phyloP scores from a whole-genome alignment of 2,888 invertebrate species.

The Drosophila birchii region DNA sequence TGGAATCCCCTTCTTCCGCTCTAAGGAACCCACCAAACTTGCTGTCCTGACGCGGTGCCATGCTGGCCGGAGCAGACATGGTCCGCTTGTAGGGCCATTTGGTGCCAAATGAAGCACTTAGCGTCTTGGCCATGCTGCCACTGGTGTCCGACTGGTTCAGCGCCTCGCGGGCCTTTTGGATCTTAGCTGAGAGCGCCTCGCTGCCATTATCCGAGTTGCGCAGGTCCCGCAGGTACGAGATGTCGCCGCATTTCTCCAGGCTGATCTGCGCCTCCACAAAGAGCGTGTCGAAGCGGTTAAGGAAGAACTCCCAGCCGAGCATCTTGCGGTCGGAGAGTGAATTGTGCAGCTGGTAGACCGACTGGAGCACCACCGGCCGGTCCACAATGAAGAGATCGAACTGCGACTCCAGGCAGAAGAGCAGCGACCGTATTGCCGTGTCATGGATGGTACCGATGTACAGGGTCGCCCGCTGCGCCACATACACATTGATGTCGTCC shows the following conservation, averaged over 20 bases:
- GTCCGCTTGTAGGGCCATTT: conserved; percentile 98
- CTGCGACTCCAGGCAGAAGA: conserved; percentile 98
- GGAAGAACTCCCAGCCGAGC: conserved; percentile 98
- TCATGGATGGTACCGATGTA: conserved; percentile 97
- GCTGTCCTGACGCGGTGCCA: conserved; percentile 90
- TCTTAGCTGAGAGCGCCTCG: conserved; percentile 93
- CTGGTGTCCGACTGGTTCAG: conserved; percentile 90
- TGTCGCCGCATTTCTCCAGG: conserved; percentile 93
- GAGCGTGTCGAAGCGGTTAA: conserved; percentile 97
- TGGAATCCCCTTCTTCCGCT: background rate
- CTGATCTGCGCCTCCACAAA: conserved; percentile 98
- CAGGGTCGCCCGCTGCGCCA: conserved; percentile 96
- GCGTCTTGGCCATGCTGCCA: conserved; percentile 88
- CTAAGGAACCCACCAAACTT: conserved; percentile 86
- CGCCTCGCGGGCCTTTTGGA: conserved; percentile 95
- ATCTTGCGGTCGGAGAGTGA: conserved; percentile 95
- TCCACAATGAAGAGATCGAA: conserved; percentile 99
- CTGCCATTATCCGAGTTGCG: conserved; percentile 94
- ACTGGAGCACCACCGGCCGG: conserved; percentile 97
- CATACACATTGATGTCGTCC: conserved; percentile 97
- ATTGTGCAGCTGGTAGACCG: conserved; percentile 97
- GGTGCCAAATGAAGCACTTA: conserved; percentile 94
- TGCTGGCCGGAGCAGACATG: conserved; percentile 95
- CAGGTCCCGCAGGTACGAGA: conserved; percentile 93
- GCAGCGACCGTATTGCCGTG: conserved; percentile 92